Conservation (phyloP, 37 sponge, comb jelly and placozoan species). For the Spongilla lacustris region DNA sequence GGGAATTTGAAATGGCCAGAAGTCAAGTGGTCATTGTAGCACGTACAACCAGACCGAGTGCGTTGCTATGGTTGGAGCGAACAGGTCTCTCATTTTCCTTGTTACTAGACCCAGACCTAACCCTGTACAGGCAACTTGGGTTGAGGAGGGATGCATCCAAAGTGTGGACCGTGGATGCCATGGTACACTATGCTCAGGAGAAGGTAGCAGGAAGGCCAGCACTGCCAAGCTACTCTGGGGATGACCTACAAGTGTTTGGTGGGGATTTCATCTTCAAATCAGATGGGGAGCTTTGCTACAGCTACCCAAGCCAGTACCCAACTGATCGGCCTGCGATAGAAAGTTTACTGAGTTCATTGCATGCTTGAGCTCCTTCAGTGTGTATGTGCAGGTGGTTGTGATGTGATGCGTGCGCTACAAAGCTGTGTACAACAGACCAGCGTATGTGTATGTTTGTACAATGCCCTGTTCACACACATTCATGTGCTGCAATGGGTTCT, state of each 20-base stretch:
- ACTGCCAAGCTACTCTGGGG: constrained; percentile 28
- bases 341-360: constrained; percentile 10
- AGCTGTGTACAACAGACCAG: not conserved
- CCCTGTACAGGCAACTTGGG: constrained; percentile 55
- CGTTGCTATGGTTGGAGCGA: constrained; percentile 19
- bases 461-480: not conserved
- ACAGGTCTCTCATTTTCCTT: constrained; percentile 9
- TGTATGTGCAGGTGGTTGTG: constrained; percentile 14
- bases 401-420: not conserved
- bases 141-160: constrained; percentile 17
- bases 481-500: not conserved
- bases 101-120: constrained; percentile 12
- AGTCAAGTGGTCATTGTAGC: constrained; percentile 41
- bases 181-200: constrained; percentile 52
- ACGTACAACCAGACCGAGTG: not conserved
- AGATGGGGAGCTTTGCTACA: constrained; percentile 45
- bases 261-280: constrained; percentile 70
- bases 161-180: constrained; percentile 35
- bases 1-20: not conserved
- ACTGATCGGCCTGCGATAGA: constrained; percentile 59
- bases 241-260: constrained; percentile 65
- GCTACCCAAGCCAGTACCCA: constrained; percentile 39
- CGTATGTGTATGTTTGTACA: not conserved
- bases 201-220: constrained; percentile 6
- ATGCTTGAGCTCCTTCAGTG: not conserved